Evolutionary conservation across 2,888 invertebrate species (phyloP).

Genomic region (Coenonympha glycerion): DNA sequence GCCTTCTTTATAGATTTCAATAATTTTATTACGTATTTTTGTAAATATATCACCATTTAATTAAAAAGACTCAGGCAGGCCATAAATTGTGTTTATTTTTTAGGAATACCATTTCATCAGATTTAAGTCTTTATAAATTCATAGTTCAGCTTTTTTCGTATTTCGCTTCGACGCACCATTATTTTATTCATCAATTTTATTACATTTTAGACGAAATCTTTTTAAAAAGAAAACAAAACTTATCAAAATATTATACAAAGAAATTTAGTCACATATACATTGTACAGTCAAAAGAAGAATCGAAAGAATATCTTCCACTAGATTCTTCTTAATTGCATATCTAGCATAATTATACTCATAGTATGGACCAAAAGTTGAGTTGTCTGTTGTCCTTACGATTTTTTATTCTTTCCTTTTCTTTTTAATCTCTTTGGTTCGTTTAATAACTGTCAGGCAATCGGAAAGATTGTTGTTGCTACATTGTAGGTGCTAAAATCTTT

Average conservation of each 20-base stretch:
- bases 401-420: no score
- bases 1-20: constrained; percentile 4
- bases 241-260: no score
- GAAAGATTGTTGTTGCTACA: not conserved
- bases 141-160: constrained; percentile 29
- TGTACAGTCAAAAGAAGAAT: constrained; percentile 7
- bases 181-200: constrained; percentile 11
- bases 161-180: constrained; percentile 25
- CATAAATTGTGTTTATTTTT: not conserved
- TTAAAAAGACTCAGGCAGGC: not conserved
- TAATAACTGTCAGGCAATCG: not conserved
- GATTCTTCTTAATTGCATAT: no score
- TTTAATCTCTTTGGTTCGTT: no score
- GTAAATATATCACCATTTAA: constrained; percentile 9
- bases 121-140: constrained; percentile 32
- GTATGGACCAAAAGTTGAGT: no score
- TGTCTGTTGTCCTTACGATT: no score
- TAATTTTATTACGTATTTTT: not conserved
- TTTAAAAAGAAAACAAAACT: not conserved
- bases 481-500: not conserved
- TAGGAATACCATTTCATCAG: constrained; percentile 11
- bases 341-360: no score
- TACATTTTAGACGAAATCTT: constrained; percentile 3
- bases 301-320: not conserved
- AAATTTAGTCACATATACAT: constrained; percentile 2